Evolutionary conservation across 2,113 vertebrate genomes (phyloP).

Genomic region (Cryptomyrus ogoouensis): DNA sequence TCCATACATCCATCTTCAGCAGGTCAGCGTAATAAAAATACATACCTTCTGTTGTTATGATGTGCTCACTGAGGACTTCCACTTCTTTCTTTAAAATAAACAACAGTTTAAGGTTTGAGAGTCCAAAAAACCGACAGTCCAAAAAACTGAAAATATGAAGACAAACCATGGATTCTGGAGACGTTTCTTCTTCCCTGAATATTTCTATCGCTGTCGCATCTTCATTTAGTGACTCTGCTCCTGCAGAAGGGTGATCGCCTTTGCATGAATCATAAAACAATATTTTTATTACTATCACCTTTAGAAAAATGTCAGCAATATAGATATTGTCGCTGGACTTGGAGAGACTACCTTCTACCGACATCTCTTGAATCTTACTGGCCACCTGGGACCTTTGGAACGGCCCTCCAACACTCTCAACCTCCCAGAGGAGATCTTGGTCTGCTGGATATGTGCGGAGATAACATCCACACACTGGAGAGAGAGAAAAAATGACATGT

Average conservation of each 20-base stretch:
- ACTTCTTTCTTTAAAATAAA: conserved; percentile 44
- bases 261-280: conserved; percentile 17
- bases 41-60: conserved; percentile 38
- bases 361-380: conserved; percentile 52
- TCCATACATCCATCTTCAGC: not conserved
- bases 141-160: conserved; percentile 4
- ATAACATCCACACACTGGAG: conserved; percentile 75
- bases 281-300: conserved; percentile 17
- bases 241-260: conserved; percentile 24
- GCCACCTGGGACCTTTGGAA: conserved; percentile 65
- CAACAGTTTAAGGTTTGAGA: conserved; percentile 4
- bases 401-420: conserved; percentile 64
- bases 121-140: not conserved
- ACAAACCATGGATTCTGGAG: conserved; percentile 21
- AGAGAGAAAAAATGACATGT: not conserved
- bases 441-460: conserved; percentile 68
- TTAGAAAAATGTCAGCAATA: not conserved
- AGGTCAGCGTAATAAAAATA: not conserved
- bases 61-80: conserved; percentile 1
- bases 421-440: conserved; percentile 72
- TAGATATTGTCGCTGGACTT: not conserved
- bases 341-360: conserved; percentile 51
- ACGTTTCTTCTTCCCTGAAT: conserved; percentile 18
- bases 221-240: conserved; percentile 16
- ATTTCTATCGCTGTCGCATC: conserved; percentile 22